Percentiles rank a stretch among this genome's conserved stretches.
phyloP scores from a whole-genome alignment of 2,888 invertebrate species.

The Leuctra nigra region DNA sequence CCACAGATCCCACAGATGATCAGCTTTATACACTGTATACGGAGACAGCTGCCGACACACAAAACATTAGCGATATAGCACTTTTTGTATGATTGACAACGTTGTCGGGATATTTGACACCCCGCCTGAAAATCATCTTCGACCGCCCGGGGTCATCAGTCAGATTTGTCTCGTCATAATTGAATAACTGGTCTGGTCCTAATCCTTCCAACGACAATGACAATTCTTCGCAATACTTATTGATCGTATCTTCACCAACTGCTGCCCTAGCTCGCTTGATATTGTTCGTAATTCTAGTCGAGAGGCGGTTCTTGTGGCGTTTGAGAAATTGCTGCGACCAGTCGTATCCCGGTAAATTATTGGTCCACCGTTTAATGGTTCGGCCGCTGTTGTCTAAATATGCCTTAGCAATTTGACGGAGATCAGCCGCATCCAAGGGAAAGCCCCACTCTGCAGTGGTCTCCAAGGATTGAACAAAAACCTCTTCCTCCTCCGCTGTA shows the following conservation, averaged over 20 bases:
- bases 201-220: neutral
- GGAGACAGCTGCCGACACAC: constrained; percentile 31
- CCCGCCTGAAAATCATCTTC: constrained; percentile 29
- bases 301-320: neutral
- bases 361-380: constrained; percentile 13
- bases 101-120: constrained; percentile 31
- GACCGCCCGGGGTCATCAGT: constrained; percentile 32
- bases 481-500: neutral
- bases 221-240: constrained; percentile 1
- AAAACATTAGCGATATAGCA: constrained; percentile 31
- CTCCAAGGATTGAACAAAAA: neutral
- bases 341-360: constrained; percentile 16
- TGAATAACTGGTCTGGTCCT: constrained; percentile 25
- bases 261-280: constrained; percentile 30
- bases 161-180: constrained; percentile 30
- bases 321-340: neutral
- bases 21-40: constrained; percentile 32
- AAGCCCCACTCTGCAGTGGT: constrained; percentile 14
- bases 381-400: constrained; percentile 21
- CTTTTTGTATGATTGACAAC: constrained; percentile 31
- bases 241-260: constrained; percentile 1
- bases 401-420: constrained; percentile 20
- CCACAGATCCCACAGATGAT: constrained; percentile 32
- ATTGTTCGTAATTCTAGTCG: constrained; percentile 28
- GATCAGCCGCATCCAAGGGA: constrained; percentile 14